These are phyloP conservation scores for Agapornis roseicollis DNA, from an alignment of 2,113 vertebrate species.

Conservation along the genomic window DNA sequence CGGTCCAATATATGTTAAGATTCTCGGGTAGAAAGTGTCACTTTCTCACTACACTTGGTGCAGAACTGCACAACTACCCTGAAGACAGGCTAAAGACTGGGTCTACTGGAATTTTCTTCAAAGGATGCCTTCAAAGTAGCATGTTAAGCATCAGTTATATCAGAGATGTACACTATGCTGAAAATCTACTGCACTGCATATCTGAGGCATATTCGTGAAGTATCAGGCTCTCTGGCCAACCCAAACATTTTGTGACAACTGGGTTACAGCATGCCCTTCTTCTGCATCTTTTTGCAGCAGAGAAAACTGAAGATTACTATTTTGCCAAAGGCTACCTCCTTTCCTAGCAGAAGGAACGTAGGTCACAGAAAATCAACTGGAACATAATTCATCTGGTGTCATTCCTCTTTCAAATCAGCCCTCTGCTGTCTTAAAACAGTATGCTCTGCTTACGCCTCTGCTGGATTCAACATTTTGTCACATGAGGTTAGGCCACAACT, in stretches of 20 bases:
- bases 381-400: not conserved
- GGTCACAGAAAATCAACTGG: not conserved
- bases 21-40: not conserved
- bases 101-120: not conserved
- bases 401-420: not conserved
- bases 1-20: not conserved
- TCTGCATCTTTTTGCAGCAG: not conserved
- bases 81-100: not conserved
- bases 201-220: not conserved
- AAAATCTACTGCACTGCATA: not conserved
- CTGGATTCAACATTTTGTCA: not conserved
- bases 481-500: not conserved
- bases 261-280: not conserved
- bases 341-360: not conserved
- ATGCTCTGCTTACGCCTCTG: not conserved
- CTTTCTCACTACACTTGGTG: not conserved
- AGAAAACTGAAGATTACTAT: not conserved
- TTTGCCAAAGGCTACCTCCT: not conserved
- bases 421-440: not conserved
- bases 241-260: not conserved
- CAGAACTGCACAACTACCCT: not conserved
- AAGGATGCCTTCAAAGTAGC: not conserved
- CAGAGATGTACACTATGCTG: not conserved
- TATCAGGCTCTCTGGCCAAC: not conserved
- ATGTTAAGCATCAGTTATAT: not conserved